Percentiles rank a stretch among this genome's conserved stretches.
Evolutionary conservation across 2,888 invertebrate species (phyloP).

Genomic region (Cataglyphis cursor): DNA sequence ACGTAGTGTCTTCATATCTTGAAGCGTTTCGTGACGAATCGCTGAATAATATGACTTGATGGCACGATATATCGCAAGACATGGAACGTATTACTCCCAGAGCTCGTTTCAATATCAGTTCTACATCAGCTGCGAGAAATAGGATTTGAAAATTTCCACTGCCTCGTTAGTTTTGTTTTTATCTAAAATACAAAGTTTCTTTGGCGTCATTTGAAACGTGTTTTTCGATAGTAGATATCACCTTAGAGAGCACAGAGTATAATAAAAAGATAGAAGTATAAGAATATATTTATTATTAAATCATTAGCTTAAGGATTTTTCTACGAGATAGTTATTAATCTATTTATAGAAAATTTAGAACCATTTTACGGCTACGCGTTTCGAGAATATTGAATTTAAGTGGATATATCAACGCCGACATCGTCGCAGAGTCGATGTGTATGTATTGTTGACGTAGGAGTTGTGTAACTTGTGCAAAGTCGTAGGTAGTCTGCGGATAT

Average conservation of each 20-base stretch:
- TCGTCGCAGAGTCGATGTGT: neutral
- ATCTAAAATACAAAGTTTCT: neutral
- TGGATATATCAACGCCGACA: neutral
- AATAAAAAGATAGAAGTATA: neutral
- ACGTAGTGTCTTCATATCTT: conserved; percentile 60
- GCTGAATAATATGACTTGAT: conserved; percentile 66
- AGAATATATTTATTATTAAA: neutral
- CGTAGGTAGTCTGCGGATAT: conserved; percentile 27
- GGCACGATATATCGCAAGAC: conserved; percentile 43
- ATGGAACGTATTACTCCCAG: neutral
- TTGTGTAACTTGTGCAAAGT: conserved; percentile 24
- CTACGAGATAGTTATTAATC: neutral
- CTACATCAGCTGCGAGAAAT: neutral
- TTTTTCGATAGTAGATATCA: conserved; percentile 10
- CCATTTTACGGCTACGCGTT: neutral
- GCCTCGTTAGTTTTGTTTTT: neutral
- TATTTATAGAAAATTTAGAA: neutral
- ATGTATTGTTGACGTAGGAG: conserved; percentile 27
- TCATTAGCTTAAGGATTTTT: neutral
- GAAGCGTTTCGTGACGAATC: conserved; percentile 62
- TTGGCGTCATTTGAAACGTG: neutral
- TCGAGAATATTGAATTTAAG: neutral
- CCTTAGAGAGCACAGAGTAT: neutral
- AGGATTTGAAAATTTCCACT: neutral
- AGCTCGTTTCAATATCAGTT: conserved; percentile 10